Base-by-base conservation (phyloP, 2,888 invertebrate genomes). In the Hydriomena furcata region DNA sequence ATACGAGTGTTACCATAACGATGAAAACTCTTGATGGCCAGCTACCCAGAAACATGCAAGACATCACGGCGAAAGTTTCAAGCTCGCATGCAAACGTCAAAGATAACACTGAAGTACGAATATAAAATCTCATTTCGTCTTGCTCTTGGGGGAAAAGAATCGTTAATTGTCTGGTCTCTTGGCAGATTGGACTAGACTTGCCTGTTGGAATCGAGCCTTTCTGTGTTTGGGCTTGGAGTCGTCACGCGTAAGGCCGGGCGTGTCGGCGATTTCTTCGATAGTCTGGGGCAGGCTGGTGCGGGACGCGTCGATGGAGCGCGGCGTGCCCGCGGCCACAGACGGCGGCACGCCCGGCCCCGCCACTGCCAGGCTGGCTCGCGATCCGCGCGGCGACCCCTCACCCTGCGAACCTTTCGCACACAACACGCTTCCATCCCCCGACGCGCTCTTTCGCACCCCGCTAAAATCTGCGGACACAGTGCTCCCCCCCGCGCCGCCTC, bases 181-280 rank as follows among this genome's bases (percentile, higher is more conserved):
- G 21, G 35, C 44, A 17, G 44, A 55, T 37, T 28, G 46, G 46
- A 41, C 3, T 27, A 17, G 42, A 65, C 84, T 84, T 80, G 94
- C 94, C 92, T 96, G 95, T 84, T 95, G 96, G 83, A 96, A 95
- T 67, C 96, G 93, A 63, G 96, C 95, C 91, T 96, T 96, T 73
- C 96, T 93, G 84, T 96, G 96, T 84, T 95, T 96, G 73, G 96
- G 95, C 85, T 84, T 87, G 73, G 82, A 65, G 66, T 90, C 89
- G 61, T 87, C 86, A 51, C 53, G 93, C 91, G 84, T 82, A 12
- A 38, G 55, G 13, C 45, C 62, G 60, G 84, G 71, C 71, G 84
- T 61, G 65, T 48, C 37, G 10, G 30, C 21, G 11, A 45, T 23
- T 8, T 84, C 76, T 61, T 89, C 72, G 60, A 79, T 62, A 63